Percentiles rank a stretch among this genome's conserved stretches.
These are phyloP conservation scores for Magallana nippona DNA, from an alignment of 2,888 invertebrate genomes.

Conservation along the genomic window DNA sequence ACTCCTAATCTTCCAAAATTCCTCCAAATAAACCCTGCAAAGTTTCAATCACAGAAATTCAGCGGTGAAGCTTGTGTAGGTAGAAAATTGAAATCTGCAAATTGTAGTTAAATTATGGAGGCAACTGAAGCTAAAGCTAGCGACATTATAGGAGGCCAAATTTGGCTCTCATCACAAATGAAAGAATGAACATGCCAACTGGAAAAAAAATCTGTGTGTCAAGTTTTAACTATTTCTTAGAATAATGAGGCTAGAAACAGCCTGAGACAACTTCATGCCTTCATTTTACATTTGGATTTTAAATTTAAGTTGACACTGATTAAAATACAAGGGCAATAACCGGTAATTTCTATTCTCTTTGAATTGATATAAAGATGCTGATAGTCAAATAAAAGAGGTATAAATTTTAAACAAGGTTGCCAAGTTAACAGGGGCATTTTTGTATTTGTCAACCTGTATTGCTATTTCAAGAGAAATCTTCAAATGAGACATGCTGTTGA, in stretches of 20 bases:
- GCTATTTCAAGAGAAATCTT: not conserved
- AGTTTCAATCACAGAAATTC: slow-evolving; percentile 32
- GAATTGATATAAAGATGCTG: not conserved
- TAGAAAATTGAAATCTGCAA: slow-evolving; percentile 12
- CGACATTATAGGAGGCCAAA: not conserved
- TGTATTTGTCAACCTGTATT: not conserved
- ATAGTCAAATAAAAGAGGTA: not conserved
- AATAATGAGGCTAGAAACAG: not conserved
- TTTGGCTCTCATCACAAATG: not conserved
- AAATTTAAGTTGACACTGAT: not conserved
- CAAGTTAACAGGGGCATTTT: not conserved
- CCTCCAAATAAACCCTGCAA: slow-evolving; percentile 24
- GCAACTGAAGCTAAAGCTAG: not conserved
- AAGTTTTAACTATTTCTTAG: not conserved
- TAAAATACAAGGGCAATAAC: not conserved
- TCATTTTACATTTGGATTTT: not conserved
- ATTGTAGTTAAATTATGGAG: not conserved
- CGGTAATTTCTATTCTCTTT: not conserved
- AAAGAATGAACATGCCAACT: not conserved
- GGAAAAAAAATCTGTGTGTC: not conserved
- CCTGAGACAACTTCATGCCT: not conserved
- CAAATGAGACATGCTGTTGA: not conserved
- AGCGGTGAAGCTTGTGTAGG: slow-evolving; percentile 1
- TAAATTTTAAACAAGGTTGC: slow-evolving; percentile 5
- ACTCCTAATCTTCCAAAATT: slow-evolving; percentile 4